These are phyloP conservation scores for Chionoecetes opilio DNA, from an alignment of 1,140 invertebrate genomes.

Conservation along the genomic window DNA sequence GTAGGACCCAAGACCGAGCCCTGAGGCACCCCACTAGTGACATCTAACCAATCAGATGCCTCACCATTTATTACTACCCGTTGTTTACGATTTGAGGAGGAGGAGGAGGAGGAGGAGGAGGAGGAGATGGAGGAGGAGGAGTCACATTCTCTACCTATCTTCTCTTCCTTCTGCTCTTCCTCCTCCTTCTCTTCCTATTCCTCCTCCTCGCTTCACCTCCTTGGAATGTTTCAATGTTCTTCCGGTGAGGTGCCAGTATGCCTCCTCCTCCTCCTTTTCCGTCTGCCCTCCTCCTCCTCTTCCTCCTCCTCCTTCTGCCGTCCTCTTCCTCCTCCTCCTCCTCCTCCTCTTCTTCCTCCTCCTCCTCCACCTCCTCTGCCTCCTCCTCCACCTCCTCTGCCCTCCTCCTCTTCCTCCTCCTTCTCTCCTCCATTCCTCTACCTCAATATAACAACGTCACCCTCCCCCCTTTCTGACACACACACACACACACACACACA, in stretches of 20 bases:
- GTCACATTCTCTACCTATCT: background rate
- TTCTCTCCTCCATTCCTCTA: background rate
- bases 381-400: no score
- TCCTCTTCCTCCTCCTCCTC: background rate
- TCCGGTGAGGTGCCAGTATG: slow-evolving; percentile 1
- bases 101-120: background rate
- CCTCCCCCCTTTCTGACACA: no score
- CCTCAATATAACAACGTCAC: no score
- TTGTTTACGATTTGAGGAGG: no score
- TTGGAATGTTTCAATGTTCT: background rate
- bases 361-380: background rate
- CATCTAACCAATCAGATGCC: no score
- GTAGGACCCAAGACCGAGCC: no score
- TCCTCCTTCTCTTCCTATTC: background rate
- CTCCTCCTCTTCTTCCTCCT: background rate
- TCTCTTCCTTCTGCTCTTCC: background rate
- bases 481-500: slow-evolving; percentile 2
- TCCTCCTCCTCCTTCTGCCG: background rate
- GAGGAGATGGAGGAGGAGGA: background rate
- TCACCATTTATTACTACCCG: no score
- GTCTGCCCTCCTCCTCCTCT: background rate
- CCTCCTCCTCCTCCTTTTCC: background rate
- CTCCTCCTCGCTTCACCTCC: background rate
- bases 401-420: background rate
- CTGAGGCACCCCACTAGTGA: no score